A percentile compares a stretch with the other conserved stretches of the same genome.
phyloP scores from a whole-genome alignment of 2,888 invertebrate genomes.

The Heteropelma amictum region DNA sequence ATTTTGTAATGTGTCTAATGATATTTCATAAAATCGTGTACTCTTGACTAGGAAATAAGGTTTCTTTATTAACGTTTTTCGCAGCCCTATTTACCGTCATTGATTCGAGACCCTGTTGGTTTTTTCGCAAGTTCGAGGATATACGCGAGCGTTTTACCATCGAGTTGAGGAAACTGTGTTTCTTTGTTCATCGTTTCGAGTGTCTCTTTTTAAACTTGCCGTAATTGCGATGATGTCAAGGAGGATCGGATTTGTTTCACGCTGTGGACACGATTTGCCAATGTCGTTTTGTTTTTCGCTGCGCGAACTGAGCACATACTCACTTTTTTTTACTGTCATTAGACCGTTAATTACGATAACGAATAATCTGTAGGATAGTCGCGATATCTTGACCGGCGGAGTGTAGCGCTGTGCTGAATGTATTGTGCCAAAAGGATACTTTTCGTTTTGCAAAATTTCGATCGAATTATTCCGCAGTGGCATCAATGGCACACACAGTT shows the following conservation, averaged over 20 bases:
- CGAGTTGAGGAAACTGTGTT: not conserved
- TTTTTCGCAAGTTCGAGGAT: not conserved
- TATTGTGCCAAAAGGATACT: slow-evolving; percentile 75
- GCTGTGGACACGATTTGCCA: slow-evolving; percentile 65
- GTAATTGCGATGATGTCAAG: slow-evolving; percentile 42
- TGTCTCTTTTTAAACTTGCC: slow-evolving; percentile 1
- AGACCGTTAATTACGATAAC: slow-evolving; percentile 56
- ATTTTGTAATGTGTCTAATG: slow-evolving; percentile 26
- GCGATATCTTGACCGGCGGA: slow-evolving; percentile 69
- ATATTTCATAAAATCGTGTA: slow-evolving; percentile 4
- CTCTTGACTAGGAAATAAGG: slow-evolving; percentile 37
- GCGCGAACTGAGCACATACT: slow-evolving; percentile 47
- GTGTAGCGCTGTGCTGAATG: slow-evolving; percentile 69
- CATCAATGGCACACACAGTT: slow-evolving; percentile 11
- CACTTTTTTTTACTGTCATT: slow-evolving; percentile 34
- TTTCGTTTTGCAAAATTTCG: not conserved
- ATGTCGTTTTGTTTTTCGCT: slow-evolving; percentile 56
- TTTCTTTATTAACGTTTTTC: slow-evolving; percentile 17
- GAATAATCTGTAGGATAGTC: slow-evolving; percentile 67
- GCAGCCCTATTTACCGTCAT: not conserved
- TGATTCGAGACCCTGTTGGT: slow-evolving; percentile 1
- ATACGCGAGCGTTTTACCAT: slow-evolving; percentile 3
- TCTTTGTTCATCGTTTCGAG: not conserved
- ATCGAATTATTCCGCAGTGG: not conserved
- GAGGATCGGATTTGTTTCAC: slow-evolving; percentile 72